Percentiles rank a stretch among this genome's conserved stretches.
phyloP scores from a whole-genome alignment of 2,888 invertebrate genomes.

The Cinara cedri region DNA sequence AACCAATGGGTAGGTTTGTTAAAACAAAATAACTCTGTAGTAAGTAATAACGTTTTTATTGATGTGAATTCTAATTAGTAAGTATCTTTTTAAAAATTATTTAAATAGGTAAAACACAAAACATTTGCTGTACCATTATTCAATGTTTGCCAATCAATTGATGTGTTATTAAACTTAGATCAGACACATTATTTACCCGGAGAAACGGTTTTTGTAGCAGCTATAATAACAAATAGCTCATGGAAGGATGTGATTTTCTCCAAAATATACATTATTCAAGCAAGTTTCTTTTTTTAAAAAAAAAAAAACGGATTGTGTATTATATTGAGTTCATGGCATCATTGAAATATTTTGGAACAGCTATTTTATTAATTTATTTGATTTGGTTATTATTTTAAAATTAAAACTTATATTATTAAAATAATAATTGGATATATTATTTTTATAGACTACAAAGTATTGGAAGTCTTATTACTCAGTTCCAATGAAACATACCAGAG shows the following conservation, averaged over 20 bases:
- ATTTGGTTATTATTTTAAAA: too few relatives aligned
- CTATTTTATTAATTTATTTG: not conserved
- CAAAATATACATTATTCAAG: conserved; percentile 37
- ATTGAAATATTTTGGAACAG: not conserved
- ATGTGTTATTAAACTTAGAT: conserved; percentile 16
- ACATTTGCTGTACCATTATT: conserved; percentile 10
- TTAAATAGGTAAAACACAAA: conserved; percentile 19
- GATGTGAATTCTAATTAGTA: not conserved
- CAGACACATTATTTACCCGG: conserved; percentile 47
- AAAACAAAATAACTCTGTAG: conserved; percentile 1
- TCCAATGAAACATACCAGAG: conserved; percentile 43
- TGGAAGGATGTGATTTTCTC: conserved; percentile 37
- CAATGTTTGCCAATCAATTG: not conserved
- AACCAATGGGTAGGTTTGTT: conserved; percentile 33
- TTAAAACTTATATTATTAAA: too few relatives aligned
- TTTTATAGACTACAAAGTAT: conserved; percentile 35
- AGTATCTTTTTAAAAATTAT: not conserved
- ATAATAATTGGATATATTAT: not conserved
- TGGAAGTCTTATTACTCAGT: conserved; percentile 19
- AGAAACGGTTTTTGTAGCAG: conserved; percentile 33
- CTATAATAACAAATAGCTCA: conserved; percentile 28
- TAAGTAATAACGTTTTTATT: conserved; percentile 3
- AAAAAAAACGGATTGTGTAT: too few relatives aligned
- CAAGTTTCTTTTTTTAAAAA: not conserved
- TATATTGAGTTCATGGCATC: too few relatives aligned